Conservation (phyloP, 2,888 invertebrate genomes). For the Drosophila silvestris region DNA sequence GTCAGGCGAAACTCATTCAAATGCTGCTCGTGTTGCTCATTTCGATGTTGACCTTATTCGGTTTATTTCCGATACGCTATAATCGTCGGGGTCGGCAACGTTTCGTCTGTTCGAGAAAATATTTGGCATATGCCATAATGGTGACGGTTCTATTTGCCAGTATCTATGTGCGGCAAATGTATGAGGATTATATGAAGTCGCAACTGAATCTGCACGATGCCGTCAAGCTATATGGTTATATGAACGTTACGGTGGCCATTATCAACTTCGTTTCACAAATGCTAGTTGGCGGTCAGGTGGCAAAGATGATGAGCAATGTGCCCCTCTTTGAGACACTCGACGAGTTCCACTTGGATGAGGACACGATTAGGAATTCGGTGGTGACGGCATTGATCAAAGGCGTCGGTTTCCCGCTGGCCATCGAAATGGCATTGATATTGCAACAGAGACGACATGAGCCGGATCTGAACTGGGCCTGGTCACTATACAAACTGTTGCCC, state of each 20-base stretch:
- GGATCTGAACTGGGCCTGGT: constrained; percentile 60
- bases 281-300: constrained; percentile 37
- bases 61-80: constrained; percentile 64
- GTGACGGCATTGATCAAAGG: constrained; percentile 62
- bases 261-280: constrained; percentile 68
- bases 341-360: constrained; percentile 56
- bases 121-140: constrained; percentile 62
- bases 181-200: constrained; percentile 59
- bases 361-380: constrained; percentile 43
- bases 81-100: constrained; percentile 39
- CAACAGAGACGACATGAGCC: constrained; percentile 66
- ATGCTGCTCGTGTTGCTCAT: constrained; percentile 44
- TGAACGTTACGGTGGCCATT: constrained; percentile 75
- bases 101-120: constrained; percentile 57
- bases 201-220: constrained; percentile 75
- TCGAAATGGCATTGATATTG: constrained; percentile 67
- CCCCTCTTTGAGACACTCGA: constrained; percentile 62
- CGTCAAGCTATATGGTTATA: constrained; percentile 73
- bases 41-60: constrained; percentile 55
- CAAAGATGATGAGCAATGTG: constrained; percentile 58
- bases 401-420: constrained; percentile 67
- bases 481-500: constrained; percentile 75
- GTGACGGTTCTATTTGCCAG: constrained; percentile 58
- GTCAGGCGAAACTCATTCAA: constrained; percentile 41
- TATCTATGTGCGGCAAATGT: constrained; percentile 67